phyloP scores from a whole-genome alignment of 1,140 invertebrate genomes.

The Sinella curviseta region DNA sequence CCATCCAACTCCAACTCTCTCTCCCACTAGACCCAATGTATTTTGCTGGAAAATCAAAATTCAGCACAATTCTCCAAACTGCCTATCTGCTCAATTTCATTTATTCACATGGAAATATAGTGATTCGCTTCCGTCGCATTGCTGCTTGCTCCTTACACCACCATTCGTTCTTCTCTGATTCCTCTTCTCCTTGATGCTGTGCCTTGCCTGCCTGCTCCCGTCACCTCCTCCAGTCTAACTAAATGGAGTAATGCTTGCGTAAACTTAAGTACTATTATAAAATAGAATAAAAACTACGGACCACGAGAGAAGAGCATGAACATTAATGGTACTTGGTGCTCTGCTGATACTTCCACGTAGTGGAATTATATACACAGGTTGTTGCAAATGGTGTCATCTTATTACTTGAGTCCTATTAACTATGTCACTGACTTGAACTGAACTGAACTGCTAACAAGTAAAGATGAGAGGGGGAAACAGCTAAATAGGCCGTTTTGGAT shows the following conservation, averaged over 20 bases:
- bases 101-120: slow-evolving; percentile 23
- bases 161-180: background rate
- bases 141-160: background rate
- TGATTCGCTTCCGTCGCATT: slow-evolving; percentile 19
- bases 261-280: background rate
- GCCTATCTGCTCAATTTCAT: slow-evolving; percentile 18
- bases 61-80: slow-evolving; percentile 16
- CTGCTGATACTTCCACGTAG: too few species aligned
- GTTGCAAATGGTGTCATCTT: too few species aligned
- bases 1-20: background rate
- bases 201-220: background rate
- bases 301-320: background rate
- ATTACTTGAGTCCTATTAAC: slow-evolving; percentile 1
- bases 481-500: slow-evolving; percentile 13
- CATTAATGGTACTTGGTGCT: background rate
- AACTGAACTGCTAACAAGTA: background rate
- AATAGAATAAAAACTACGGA: background rate
- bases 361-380: too few species aligned
- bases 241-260: background rate
- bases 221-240: background rate
- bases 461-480: slow-evolving; percentile 3
- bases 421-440: background rate
- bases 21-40: too few species aligned
- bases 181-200: background rate
- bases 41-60: slow-evolving; percentile 19